phyloP scores from a whole-genome alignment of 2,888 invertebrate genomes.

The Xestobium rufovillosum region DNA sequence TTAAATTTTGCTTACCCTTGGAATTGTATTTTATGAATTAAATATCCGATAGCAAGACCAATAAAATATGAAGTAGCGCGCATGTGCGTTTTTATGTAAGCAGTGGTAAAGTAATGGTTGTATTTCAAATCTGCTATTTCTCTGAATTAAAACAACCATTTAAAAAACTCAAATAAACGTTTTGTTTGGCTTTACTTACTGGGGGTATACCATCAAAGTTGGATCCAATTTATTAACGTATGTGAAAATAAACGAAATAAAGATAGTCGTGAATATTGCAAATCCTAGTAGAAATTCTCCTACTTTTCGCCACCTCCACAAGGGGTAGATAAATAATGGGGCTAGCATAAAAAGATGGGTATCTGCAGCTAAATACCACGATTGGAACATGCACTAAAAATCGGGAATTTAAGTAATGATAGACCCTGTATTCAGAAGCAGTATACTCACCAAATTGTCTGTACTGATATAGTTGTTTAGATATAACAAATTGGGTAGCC shows the following conservation, averaged over 20 bases:
- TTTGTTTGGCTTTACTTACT: conserved; percentile 48
- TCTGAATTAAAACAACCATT: conserved; percentile 40
- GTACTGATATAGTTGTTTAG: conserved; percentile 62
- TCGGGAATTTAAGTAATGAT: neutral
- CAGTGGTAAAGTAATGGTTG: conserved; percentile 56
- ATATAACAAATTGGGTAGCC: conserved; percentile 63
- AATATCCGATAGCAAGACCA: conserved; percentile 58
- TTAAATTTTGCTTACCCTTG: conserved; percentile 51
- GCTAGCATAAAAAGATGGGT: conserved; percentile 50
- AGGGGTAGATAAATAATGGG: conserved; percentile 57
- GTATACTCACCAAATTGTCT: conserved; percentile 47
- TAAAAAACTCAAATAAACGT: neutral
- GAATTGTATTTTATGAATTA: conserved; percentile 56
- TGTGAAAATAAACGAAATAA: conserved; percentile 44
- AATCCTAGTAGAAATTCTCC: conserved; percentile 49
- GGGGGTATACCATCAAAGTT: conserved; percentile 58
- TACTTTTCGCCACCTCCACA: conserved; percentile 56
- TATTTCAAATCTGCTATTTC: conserved; percentile 56
- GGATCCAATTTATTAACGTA: conserved; percentile 56
- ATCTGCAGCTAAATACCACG: conserved; percentile 55
- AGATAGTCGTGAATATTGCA: conserved; percentile 43
- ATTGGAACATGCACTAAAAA: conserved; percentile 64
- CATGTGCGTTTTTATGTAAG: conserved; percentile 70
- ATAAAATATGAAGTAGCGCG: conserved; percentile 62
- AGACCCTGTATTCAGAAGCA: neutral